Evolutionary conservation across 2,888 invertebrate species (phyloP).

Genomic region (Neelides folsomi): DNA sequence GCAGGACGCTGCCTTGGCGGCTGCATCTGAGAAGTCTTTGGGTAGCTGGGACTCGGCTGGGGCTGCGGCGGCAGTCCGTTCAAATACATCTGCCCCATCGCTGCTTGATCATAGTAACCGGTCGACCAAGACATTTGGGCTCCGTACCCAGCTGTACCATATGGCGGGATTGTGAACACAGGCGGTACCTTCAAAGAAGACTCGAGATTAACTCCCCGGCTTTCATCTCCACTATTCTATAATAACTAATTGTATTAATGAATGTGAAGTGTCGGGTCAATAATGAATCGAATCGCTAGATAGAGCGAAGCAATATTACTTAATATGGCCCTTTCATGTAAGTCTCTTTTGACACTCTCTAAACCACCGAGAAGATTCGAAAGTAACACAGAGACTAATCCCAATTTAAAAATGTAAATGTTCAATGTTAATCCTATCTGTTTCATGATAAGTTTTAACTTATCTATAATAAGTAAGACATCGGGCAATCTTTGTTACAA

Average conservation of each 20-base stretch:
- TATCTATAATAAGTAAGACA: background rate
- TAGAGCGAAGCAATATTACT: no score
- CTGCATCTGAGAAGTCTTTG: conserved; percentile 34
- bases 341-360: no score
- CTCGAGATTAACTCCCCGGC: background rate
- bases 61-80: conserved; percentile 60
- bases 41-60: conserved; percentile 43
- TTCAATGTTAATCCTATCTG: no score
- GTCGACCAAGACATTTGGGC: conserved; percentile 23
- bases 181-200: conserved; percentile 28
- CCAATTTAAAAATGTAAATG: no score
- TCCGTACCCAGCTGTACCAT: conserved; percentile 26
- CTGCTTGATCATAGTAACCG: conserved; percentile 12
- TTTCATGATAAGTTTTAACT: no score
- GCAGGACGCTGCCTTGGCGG: conserved; percentile 24
- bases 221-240: no score
- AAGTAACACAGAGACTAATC: no score
- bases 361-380: no score
- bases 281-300: no score
- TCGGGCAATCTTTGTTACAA: background rate
- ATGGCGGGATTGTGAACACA: conserved; percentile 31
- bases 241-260: no score
- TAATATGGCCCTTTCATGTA: no score
- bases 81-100: conserved; percentile 53
- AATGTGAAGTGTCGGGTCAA: no score